Base-by-base conservation (phyloP, 2,888 invertebrate species). In the Trachelus troglodyta region DNA sequence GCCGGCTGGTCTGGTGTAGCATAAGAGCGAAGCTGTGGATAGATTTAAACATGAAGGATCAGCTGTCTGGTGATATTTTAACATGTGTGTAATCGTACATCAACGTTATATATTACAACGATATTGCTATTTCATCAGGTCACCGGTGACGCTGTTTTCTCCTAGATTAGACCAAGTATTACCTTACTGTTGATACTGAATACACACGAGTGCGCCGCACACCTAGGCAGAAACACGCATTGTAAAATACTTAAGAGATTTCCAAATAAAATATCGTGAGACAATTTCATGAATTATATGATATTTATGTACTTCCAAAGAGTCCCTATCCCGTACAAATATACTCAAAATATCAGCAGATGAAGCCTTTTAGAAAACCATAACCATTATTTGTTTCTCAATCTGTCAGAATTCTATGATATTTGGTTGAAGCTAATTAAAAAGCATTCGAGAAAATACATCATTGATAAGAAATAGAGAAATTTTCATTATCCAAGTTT, bases 131-230 rank as follows among this genome's bases (percentile, higher is more conserved):
- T 76, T 76, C 76, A 68, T 75, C 56, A 56, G 71, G 35, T 76
- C 73, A 79, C 77, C 76, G 77, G 76, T 3, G 30, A 33, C 71
- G 71, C 31, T 37, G 35, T 75, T 74, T 77, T 74, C 82, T 81
- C 76, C 78, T 81, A 83, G 83, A 23, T 35, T 84, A 84, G 84
- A 74, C 73, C 68, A 81, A 84, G 84, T 84, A 84, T 84, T 84
- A 80, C 73, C 15, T 56, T 73, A 77, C 77, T 77, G 33, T 34
- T 69, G 74, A 71, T 75, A 71, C 71, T 33, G 71, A 71, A 33
- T 71, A 23, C 34, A 71, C 71, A 71, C 56, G 23, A 31, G 31
- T 12, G 12, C 31, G 31, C 71, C 4, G 71, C 33, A 71, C 15
- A 71, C 12, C n/a, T 71, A 31, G 12, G 71, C 31, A 71, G 12